These are phyloP conservation scores for Strigamia maritima DNA, from an alignment of 2,888 invertebrate species.

Conservation along the genomic window DNA sequence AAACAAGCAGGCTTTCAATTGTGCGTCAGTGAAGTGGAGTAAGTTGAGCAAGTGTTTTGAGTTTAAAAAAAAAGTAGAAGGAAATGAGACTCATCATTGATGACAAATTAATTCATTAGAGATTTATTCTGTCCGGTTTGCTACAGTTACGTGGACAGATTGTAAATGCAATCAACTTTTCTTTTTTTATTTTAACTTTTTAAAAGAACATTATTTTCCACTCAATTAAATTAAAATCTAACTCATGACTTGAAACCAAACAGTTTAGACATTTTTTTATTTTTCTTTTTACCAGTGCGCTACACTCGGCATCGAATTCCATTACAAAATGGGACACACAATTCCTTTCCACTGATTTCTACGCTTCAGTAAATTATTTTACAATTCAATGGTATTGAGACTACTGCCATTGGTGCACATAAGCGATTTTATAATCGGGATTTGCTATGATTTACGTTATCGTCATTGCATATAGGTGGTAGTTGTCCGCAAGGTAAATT, in stretches of 20 bases:
- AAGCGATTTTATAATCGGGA: not conserved
- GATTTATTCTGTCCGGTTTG: slow-evolving; percentile 15
- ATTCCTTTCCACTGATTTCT: slow-evolving; percentile 19
- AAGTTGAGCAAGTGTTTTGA: slow-evolving; percentile 15
- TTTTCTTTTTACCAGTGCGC: not conserved
- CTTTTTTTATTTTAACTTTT: not conserved
- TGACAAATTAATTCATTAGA: slow-evolving; percentile 15
- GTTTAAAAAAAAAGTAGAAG: not conserved
- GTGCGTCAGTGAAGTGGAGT: slow-evolving; percentile 10
- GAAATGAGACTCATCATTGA: slow-evolving; percentile 5
- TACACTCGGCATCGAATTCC: not conserved
- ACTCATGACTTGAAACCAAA: slow-evolving; percentile 18
- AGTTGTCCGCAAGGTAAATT: not conserved
- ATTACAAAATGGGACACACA: not conserved
- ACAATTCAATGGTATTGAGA: not conserved
- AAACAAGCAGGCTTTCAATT: slow-evolving; percentile 15
- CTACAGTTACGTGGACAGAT: not conserved
- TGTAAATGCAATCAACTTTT: not conserved
- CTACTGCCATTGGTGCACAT: too few relatives aligned
- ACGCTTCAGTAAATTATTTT: not conserved
- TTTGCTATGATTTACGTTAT: not conserved
- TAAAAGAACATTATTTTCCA: not conserved
- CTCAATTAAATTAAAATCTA: slow-evolving; percentile 21
- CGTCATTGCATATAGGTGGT: not conserved
- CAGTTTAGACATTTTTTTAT: not conserved